Evolutionary conservation across 2,888 invertebrate genomes (phyloP).

Genomic region (Apamea epomidion): DNA sequence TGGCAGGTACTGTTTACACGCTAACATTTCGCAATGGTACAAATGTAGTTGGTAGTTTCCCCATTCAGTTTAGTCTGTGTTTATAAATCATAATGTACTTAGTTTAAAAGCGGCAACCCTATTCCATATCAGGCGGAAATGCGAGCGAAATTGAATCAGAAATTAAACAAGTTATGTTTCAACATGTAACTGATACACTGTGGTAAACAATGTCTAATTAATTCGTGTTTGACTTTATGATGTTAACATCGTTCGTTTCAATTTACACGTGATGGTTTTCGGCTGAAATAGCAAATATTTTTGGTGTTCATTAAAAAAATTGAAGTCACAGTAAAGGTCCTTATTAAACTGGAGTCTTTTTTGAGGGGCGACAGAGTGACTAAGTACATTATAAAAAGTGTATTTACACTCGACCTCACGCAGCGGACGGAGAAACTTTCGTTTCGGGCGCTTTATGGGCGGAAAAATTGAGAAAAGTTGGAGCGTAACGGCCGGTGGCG

Average conservation of each 20-base stretch:
- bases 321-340: conserved; percentile 63
- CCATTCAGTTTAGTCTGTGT: conserved; percentile 3
- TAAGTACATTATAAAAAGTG: conserved; percentile 89
- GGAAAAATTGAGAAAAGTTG: conserved; percentile 91
- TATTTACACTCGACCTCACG: conserved; percentile 90
- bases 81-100: conserved; percentile 23
- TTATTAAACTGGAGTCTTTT: conserved; percentile 84
- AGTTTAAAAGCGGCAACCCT: conserved; percentile 30
- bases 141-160: conserved; percentile 51
- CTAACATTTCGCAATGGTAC: neutral
- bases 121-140: conserved; percentile 34
- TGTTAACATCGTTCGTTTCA: conserved; percentile 49
- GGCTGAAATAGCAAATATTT: conserved; percentile 19
- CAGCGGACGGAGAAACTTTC: conserved; percentile 87
- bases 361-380: conserved; percentile 83
- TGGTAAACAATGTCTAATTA: conserved; percentile 61
- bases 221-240: conserved; percentile 57
- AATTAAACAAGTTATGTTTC: conserved; percentile 57
- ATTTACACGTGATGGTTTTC: conserved; percentile 44
- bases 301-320: conserved; percentile 41
- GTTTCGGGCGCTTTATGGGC: conserved; percentile 89
- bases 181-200: conserved; percentile 55
- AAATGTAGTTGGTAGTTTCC: conserved; percentile 3
- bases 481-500: conserved; percentile 89
- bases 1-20: conserved; percentile 11